Evolutionary conservation across 2,888 invertebrate species (phyloP), one percentile per base, ranked within the genome.

Genomic region (Craniophora ligustri): DNA sequence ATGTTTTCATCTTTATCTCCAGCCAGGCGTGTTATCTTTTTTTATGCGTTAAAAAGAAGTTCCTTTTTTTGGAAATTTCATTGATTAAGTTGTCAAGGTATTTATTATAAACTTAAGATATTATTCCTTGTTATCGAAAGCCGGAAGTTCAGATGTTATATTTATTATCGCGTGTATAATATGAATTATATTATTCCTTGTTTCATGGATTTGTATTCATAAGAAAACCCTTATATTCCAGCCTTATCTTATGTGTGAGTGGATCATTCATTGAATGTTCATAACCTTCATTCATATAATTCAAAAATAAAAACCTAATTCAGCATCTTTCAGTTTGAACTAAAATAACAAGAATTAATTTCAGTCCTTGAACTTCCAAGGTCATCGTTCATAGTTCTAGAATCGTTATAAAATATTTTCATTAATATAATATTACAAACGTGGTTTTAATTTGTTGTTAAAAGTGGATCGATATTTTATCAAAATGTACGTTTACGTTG

Each of bases 401-500:
- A 61, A 49, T 36, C 19, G 35, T 65, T 57, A 32, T 56, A 38
- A 50, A 65, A 68, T 45, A 49, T 57, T 56, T 59, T 55, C 61
- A 69, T 72, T 55, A 69, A 51, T 44, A 54, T 65, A 67, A 72
- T 60, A 28, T 36, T 36, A 36, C 48, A n/a, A n/a, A n/a, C n/a
- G n/a, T n/a, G 41, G 59, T 64, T 61, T 61, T 49, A 72, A 69
- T 69, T 72, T 69, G 48, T 53, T 70, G 49, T 35, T 46, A 10
- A 50, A 61, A 69, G 62, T 67, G 16, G 57, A 36, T 55, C 34
- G 28, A 59, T 39, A 60, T 69, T 61, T 57, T 55, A 40, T 59
- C 62, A 38, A 19, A 59, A 62, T 71, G 64, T 58, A 55, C 61
- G 47, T 71, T 67, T 58, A 55, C 61, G 47, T 58, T 57, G 60